A percentile compares a stretch with the other conserved stretches of the same genome.
These are phyloP conservation scores for Lophura nycthemera DNA, from an alignment of 2,113 vertebrate genomes.

Conservation along the genomic window DNA sequence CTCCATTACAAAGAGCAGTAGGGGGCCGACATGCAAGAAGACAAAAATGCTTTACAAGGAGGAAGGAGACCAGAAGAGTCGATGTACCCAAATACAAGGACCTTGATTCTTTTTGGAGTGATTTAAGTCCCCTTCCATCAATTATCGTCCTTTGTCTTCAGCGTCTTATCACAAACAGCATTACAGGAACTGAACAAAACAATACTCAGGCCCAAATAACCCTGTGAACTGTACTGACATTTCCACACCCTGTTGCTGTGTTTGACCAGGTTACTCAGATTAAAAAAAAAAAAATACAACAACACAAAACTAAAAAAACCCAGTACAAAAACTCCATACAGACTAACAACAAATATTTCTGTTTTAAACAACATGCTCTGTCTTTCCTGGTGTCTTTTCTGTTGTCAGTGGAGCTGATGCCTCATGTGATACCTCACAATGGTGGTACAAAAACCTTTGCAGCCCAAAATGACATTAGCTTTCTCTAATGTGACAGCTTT, in stretches of 20 bases:
- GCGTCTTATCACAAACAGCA: slow-evolving; percentile 90
- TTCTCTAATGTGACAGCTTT: not conserved
- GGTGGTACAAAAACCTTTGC: not conserved
- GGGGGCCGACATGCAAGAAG: slow-evolving; percentile 72
- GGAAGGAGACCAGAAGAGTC: slow-evolving; percentile 79
- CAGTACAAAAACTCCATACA: not conserved
- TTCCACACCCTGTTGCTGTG: slow-evolving; percentile 88
- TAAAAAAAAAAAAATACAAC: slow-evolving; percentile 33
- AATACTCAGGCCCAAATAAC: slow-evolving; percentile 86
- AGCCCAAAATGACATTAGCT: not conserved
- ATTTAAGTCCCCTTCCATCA: slow-evolving; percentile 84
- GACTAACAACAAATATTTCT: not conserved
- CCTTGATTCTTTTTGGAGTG: slow-evolving; percentile 81
- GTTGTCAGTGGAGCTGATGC: not conserved
- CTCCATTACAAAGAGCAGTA: slow-evolving; percentile 80
- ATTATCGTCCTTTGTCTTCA: slow-evolving; percentile 92
- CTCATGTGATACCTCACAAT: not conserved
- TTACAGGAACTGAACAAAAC: slow-evolving; percentile 92
- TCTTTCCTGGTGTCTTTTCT: slow-evolving; percentile 14
- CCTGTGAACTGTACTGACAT: slow-evolving; percentile 86
- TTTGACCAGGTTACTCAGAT: slow-evolving; percentile 75
- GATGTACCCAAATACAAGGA: slow-evolving; percentile 79
- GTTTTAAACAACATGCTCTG: not conserved
- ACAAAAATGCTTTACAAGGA: slow-evolving; percentile 78
- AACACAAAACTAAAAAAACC: not conserved